Evolutionary conservation across 2,888 invertebrate species (phyloP), one percentile per base, ranked within the genome.

Genomic region (Parochlus steinenii): DNA sequence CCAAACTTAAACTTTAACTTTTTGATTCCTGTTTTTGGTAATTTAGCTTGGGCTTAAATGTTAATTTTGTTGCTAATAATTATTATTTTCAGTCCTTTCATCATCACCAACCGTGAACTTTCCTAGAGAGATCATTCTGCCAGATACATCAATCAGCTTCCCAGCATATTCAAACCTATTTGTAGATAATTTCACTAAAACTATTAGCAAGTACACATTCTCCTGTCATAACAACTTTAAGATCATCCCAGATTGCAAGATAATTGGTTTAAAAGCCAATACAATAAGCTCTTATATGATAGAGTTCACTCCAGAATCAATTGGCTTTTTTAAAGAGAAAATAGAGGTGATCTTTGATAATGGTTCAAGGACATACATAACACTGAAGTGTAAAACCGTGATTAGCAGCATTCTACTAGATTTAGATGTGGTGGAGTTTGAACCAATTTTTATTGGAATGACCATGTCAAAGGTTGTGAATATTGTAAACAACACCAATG

Each of bases 81-180:
- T n/a, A n/a, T n/a, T n/a, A n/a, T n/a, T n/a, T n/a, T n/a, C n/a
- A 6, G 12, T 35, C 22, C 23, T 35, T 6, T 35, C 35, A 14
- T 17, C 20, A 16, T 22, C 20, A 23, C 29, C 35, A 14, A 11
- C n/a, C n/a, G 18, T 35, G 16, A 35, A 35, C 22, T 23, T 35
- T 15, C 35, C 35, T 17, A 28, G 14, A 8, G 35, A 35, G 23
- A 35, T 35, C 18, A 8, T 6, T 6, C 16, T 35, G 5, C 35
- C 35, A 3, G 16, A 14, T 6, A 20, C 22, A n/a, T 15, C 28
- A 3, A 26, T 35, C 20, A 11, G 22, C 22, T 22, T 24, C 3
- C 35, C 35, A 5, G 28, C 35, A 18, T 35, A 35, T n/a, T 29
- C 35, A 10, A 35, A 35, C 15, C 28, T 35, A n/a, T 35, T 28